These are phyloP conservation scores for Chelidonichthys spinosus DNA, from an alignment of 2,797 vertebrate species.

Conservation along the genomic window DNA sequence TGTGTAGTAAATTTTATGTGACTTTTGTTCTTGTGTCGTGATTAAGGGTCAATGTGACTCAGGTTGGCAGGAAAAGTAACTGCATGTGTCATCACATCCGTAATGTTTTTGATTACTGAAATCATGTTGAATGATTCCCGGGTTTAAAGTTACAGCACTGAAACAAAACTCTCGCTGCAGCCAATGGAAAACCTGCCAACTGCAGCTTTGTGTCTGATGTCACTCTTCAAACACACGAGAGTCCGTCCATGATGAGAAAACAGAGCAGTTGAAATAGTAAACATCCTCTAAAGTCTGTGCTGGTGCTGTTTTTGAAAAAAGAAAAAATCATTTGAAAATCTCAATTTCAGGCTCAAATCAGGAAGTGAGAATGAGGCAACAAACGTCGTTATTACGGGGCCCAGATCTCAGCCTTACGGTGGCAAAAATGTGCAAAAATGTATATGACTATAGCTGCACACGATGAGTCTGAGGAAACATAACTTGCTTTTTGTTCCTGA, in stretches of 20 bases:
- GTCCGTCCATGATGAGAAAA: background rate
- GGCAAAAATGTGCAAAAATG: slow-evolving; percentile 70
- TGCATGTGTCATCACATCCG: background rate
- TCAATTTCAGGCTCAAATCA: slow-evolving; percentile 31
- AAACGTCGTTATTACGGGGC: slow-evolving; percentile 6
- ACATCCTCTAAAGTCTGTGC: background rate
- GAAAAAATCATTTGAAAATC: slow-evolving; percentile 3
- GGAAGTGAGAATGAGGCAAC: slow-evolving; percentile 17
- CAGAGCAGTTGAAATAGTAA: slow-evolving; percentile 5
- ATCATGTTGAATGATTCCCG: background rate
- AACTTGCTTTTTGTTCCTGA: slow-evolving; percentile 73
- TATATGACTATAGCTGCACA: slow-evolving; percentile 74
- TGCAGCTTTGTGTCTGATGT: slow-evolving; percentile 27
- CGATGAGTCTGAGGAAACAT: slow-evolving; percentile 65
- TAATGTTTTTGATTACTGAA: background rate
- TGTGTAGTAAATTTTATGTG: background rate
- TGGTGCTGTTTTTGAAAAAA: slow-evolving; percentile 13
- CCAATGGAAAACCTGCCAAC: background rate
- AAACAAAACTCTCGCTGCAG: background rate
- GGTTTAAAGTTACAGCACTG: background rate
- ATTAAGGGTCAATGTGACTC: slow-evolving; percentile 2
- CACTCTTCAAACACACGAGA: slow-evolving; percentile 33
- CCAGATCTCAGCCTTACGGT: slow-evolving; percentile 37
- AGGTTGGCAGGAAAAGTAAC: slow-evolving; percentile 5
- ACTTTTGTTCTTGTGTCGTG: background rate